Evolutionary conservation across 1,140 invertebrate species (phyloP).

Genomic region (Andricus grossulariae): DNA sequence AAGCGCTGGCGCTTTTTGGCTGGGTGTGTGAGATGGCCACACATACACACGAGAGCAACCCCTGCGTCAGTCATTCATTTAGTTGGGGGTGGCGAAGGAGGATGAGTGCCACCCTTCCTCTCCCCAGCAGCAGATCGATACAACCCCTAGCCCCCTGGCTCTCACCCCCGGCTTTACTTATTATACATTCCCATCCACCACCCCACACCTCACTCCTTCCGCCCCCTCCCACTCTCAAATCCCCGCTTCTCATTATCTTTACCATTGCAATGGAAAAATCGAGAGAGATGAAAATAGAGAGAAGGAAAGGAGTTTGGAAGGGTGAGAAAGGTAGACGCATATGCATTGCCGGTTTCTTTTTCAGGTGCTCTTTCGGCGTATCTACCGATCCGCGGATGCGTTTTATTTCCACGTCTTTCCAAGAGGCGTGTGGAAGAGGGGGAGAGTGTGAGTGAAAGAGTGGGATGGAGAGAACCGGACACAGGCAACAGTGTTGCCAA

Average conservation of each 20-base stretch:
- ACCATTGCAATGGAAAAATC: conserved; percentile 68
- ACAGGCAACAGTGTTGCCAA: not conserved
- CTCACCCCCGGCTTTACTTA: conserved; percentile 67
- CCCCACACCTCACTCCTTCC: conserved; percentile 66
- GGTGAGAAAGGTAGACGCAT: conserved; percentile 35
- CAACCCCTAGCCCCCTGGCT: conserved; percentile 71
- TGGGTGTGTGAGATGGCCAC: conserved; percentile 42
- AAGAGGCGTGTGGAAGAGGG: not conserved
- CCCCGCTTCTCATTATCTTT: conserved; percentile 78
- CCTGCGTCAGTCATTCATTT: conserved; percentile 75
- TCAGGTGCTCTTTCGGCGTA: too few species aligned
- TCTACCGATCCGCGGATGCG: too few species aligned
- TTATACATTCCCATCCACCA: conserved; percentile 66
- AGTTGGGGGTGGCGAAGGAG: conserved; percentile 58
- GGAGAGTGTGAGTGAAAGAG: not conserved
- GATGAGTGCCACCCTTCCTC: conserved; percentile 48
- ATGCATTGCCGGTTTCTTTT: conserved; percentile 7
- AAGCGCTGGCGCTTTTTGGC: conserved; percentile 17
- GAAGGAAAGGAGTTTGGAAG: conserved; percentile 35
- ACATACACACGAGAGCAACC: conserved; percentile 55
- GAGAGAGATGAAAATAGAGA: conserved; percentile 45
- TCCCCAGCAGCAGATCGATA: conserved; percentile 67
- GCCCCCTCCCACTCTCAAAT: conserved; percentile 60
- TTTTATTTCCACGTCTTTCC: not conserved
- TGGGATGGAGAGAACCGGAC: not conserved